These are phyloP conservation scores for Drosophila lini DNA, from an alignment of 1,140 invertebrate species.

Conservation along the genomic window DNA sequence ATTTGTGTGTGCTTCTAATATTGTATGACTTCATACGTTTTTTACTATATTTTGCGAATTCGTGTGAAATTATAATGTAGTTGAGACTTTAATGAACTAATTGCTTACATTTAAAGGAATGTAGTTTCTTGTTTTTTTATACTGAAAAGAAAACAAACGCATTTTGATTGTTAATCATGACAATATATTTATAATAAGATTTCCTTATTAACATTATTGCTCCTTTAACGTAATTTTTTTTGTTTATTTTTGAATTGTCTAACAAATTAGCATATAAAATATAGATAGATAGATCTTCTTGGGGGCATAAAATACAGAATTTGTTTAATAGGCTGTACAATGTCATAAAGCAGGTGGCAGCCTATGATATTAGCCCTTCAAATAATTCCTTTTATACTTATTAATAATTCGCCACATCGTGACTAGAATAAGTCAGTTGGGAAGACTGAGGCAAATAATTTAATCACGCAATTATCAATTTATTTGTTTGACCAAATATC, in stretches of 20 bases:
- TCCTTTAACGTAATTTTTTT: no score
- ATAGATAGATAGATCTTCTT: background rate
- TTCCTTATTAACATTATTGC: no score
- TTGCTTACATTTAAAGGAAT: background rate
- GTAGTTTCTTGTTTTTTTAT: background rate
- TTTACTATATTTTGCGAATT: background rate
- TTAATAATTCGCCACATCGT: slow-evolving; percentile 16
- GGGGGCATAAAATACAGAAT: background rate
- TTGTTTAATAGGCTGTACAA: background rate
- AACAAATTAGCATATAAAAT: background rate
- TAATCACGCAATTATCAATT: slow-evolving; percentile 39
- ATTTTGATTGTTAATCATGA: background rate
- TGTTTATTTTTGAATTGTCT: no score
- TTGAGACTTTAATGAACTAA: background rate
- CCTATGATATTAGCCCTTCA: background rate
- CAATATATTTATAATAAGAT: no score
- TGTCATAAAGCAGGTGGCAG: slow-evolving; percentile 34
- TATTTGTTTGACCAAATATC: slow-evolving; percentile 35
- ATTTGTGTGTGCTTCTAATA: background rate
- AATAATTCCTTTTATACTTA: slow-evolving; percentile 8
- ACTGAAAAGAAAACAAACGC: no score
- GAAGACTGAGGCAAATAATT: slow-evolving; percentile 18
- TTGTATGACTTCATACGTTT: slow-evolving; percentile 1
- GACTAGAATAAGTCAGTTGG: slow-evolving; percentile 23
- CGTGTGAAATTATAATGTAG: background rate